phyloP scores from a whole-genome alignment of 2,113 vertebrate genomes.

The Dromaius novaehollandiae region DNA sequence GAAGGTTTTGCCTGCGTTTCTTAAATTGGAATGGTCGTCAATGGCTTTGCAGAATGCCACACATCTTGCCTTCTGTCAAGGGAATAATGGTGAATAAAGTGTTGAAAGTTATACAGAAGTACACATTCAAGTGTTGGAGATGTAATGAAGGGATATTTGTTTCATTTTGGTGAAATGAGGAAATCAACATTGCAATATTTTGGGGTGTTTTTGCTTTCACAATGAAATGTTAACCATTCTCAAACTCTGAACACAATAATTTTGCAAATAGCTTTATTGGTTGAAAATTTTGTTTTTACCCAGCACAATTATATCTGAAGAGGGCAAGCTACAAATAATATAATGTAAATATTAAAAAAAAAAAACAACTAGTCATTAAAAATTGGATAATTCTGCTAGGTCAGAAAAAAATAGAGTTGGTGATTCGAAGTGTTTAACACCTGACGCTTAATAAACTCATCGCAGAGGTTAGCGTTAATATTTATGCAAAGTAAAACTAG shows the following conservation, averaged over 20 bases:
- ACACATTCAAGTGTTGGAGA: background rate
- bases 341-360: background rate
- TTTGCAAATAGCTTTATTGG: background rate
- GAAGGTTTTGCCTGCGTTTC: background rate
- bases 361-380: background rate
- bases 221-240: background rate
- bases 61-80: background rate
- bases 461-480: background rate
- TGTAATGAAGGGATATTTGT: background rate
- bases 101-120: background rate
- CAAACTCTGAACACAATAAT: background rate
- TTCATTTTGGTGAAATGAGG: background rate
- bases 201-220: background rate
- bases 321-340: background rate
- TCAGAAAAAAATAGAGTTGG: background rate
- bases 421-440: background rate
- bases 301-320: background rate
- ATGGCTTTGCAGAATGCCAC: accelerated
- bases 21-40: background rate
- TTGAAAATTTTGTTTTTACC: background rate
- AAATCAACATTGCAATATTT: background rate
- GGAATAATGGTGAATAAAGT: background rate
- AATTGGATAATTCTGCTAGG: background rate
- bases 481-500: background rate
- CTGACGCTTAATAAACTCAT: background rate